Percentiles rank a stretch among this genome's conserved stretches.
Conservation (phyloP, 2,113 vertebrate species). For the Gnathonemus echidnorhynchus region DNA sequence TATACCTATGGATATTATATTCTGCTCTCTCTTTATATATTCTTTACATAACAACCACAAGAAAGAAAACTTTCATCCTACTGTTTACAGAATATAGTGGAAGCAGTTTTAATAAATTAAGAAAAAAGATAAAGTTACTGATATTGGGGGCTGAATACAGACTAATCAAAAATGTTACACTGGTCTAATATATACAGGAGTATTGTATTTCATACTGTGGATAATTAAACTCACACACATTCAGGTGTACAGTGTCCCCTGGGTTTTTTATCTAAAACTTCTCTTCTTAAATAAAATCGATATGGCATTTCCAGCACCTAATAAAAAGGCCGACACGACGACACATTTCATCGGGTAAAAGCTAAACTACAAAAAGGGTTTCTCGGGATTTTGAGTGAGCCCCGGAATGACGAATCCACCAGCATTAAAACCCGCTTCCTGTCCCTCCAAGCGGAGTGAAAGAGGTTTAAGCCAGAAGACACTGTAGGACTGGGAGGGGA, state of each 20-base stretch:
- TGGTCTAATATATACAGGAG: constrained; percentile 1
- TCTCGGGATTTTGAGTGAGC: neutral
- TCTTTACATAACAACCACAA: constrained; percentile 13
- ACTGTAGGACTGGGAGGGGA: neutral
- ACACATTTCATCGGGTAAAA: constrained; percentile 8
- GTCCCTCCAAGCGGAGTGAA: neutral
- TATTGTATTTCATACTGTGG: neutral
- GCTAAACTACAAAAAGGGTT: constrained; percentile 15
- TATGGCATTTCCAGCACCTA: constrained; percentile 18
- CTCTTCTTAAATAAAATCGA: neutral
- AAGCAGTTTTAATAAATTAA: neutral
- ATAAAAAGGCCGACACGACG: constrained; percentile 2
- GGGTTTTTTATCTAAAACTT: constrained; percentile 9
- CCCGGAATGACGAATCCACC: neutral
- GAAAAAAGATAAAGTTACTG: constrained; percentile 14
- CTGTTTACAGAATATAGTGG: constrained; percentile 13
- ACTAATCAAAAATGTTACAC: constrained; percentile 5
- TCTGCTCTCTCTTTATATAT: constrained; percentile 22
- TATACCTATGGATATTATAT: constrained; percentile 22
- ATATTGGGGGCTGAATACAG: constrained; percentile 7
- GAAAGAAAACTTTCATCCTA: constrained; percentile 16
- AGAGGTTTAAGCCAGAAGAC: constrained; percentile 7
- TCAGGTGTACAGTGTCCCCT: constrained; percentile 14
- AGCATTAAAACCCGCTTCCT: constrained; percentile 11
- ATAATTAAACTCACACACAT: constrained; percentile 6